Conservation (phyloP, 2,888 invertebrate species). For the Coenonympha arcania region DNA sequence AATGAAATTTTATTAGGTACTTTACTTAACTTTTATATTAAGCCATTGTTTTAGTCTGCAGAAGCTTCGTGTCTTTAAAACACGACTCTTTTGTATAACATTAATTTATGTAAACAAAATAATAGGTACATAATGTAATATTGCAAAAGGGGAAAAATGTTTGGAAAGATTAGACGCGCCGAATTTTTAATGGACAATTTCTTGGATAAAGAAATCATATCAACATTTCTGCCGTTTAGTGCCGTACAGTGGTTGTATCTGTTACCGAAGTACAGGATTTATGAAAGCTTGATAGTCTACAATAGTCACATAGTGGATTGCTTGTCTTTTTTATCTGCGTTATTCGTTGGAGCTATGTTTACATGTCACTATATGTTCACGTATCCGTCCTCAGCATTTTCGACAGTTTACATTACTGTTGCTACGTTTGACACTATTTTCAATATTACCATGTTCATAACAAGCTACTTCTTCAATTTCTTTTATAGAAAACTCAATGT, state of each 20-base stretch:
- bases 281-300: constrained; percentile 10
- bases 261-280: constrained; percentile 14
- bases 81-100: too few relatives aligned
- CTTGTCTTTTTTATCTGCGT: background rate
- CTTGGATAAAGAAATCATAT: constrained; percentile 5
- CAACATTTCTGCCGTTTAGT: constrained; percentile 11
- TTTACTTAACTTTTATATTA: too few relatives aligned
- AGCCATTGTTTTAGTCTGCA: too few relatives aligned
- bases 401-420: too few relatives aligned
- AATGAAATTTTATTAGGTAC: too few relatives aligned
- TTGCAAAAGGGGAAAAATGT: background rate
- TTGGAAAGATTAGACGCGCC: background rate
- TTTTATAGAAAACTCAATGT: background rate
- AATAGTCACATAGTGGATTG: constrained; percentile 2
- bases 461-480: background rate
- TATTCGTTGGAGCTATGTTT: background rate
- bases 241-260: constrained; percentile 7
- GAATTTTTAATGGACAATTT: constrained; percentile 11
- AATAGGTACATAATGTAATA: too few relatives aligned
- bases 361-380: too few relatives aligned
- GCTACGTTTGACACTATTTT: background rate
- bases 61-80: too few relatives aligned
- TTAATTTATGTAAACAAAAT: too few relatives aligned
- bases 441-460: background rate
- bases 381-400: too few relatives aligned